Conservation (phyloP, 2,888 invertebrate species). For the Cerceris rybyensis region DNA sequence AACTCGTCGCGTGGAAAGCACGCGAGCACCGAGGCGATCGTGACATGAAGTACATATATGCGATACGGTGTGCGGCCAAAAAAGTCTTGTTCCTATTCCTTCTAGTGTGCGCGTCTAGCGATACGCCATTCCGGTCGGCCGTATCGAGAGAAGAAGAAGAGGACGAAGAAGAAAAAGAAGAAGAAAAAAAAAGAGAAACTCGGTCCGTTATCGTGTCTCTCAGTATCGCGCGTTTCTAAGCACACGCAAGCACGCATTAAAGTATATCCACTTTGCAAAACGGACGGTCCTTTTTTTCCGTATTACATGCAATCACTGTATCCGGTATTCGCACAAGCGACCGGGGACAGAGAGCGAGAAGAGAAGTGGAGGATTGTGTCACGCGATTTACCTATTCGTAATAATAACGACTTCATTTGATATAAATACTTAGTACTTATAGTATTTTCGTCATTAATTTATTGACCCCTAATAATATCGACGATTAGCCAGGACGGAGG, state of each 20-base stretch:
- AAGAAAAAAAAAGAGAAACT: slow-evolving; percentile 36
- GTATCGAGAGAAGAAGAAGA: slow-evolving; percentile 28
- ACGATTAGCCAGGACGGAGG: slow-evolving; percentile 33
- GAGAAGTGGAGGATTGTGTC: slow-evolving; percentile 29
- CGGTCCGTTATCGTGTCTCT: slow-evolving; percentile 47
- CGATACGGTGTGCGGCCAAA: slow-evolving; percentile 64
- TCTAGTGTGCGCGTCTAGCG: slow-evolving; percentile 64
- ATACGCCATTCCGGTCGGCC: slow-evolving; percentile 51
- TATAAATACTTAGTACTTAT: slow-evolving; percentile 77
- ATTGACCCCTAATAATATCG: slow-evolving; percentile 72
- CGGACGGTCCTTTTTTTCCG: slow-evolving; percentile 31
- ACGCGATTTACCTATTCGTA: slow-evolving; percentile 51
- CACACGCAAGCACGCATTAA: slow-evolving; percentile 33
- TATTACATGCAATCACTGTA: slow-evolving; percentile 43
- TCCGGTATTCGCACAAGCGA: slow-evolving; percentile 41
- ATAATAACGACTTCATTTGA: slow-evolving; percentile 51
- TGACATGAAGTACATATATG: slow-evolving; percentile 32
- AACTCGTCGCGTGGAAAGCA: slow-evolving; percentile 39
- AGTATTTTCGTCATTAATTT: slow-evolving; percentile 79
- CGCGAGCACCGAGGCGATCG: slow-evolving; percentile 37
- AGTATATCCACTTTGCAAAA: slow-evolving; percentile 35
- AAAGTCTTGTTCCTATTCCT: slow-evolving; percentile 79
- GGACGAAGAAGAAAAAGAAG: background rate
- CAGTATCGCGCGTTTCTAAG: slow-evolving; percentile 20
- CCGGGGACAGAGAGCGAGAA: slow-evolving; percentile 29